A percentile compares a stretch with the other conserved stretches of the same genome.
Conservation (phyloP, 2,888 invertebrate genomes). For the Ophion slaviceki region DNA sequence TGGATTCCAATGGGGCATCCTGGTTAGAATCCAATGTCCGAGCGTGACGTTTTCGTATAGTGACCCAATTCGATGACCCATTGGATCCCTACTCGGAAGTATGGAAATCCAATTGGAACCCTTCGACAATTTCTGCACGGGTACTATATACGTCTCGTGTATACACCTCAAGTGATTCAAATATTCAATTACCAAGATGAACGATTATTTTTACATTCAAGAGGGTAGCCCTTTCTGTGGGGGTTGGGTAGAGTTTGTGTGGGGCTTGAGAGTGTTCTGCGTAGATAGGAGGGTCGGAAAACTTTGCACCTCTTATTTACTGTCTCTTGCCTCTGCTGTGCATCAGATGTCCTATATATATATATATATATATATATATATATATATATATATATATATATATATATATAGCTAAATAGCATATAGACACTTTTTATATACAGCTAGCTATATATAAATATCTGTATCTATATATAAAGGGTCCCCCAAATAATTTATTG, state of each 20-base stretch:
- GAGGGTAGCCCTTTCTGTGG: slow-evolving; percentile 17
- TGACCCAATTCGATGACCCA: too few species aligned
- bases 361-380: neutral
- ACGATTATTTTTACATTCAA: slow-evolving; percentile 52
- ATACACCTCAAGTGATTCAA: slow-evolving; percentile 48
- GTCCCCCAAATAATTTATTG: too few species aligned
- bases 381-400: too few species aligned
- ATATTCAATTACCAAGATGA: slow-evolving; percentile 61
- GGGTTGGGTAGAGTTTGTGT: slow-evolving; percentile 13
- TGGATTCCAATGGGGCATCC: too few species aligned
- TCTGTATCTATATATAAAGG: too few species aligned
- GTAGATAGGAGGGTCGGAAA: slow-evolving; percentile 62
- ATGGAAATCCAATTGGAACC: neutral
- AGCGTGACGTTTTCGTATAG: too few species aligned
- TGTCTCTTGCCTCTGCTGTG: slow-evolving; percentile 37
- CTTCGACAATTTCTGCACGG: neutral
- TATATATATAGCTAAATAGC: too few species aligned
- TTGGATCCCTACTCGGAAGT: too few species aligned
- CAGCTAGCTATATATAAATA: too few species aligned
- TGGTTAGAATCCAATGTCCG: too few species aligned
- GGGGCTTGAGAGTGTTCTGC: slow-evolving; percentile 50
- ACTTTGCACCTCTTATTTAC: slow-evolving; percentile 63
- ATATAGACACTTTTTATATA: slow-evolving; percentile 22
- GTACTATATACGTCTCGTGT: neutral
- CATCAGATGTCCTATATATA: slow-evolving; percentile 9